These are phyloP conservation scores for Ochotona curzoniae DNA, from an alignment of 2,113 vertebrate species.

Conservation along the genomic window DNA sequence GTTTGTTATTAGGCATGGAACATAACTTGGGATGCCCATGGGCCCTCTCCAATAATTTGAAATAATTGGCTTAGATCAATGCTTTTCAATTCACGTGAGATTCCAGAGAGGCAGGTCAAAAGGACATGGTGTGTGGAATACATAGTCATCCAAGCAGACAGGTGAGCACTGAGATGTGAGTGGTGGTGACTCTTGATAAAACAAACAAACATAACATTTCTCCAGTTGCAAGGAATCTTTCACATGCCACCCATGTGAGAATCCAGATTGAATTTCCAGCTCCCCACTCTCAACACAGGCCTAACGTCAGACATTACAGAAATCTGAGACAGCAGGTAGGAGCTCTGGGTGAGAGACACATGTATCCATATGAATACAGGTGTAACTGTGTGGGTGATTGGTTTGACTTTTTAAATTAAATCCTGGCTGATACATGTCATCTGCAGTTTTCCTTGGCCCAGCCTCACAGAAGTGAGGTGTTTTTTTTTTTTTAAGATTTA, in stretches of 20 bases:
- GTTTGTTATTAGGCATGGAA: too few relatives aligned
- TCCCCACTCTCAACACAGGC: too few relatives aligned
- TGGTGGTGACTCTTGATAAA: not conserved
- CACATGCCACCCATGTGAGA: too few relatives aligned
- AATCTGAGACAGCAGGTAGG: too few relatives aligned
- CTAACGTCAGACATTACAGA: too few relatives aligned
- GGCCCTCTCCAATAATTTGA: not conserved
- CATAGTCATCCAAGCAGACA: not conserved
- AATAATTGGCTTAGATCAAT: not conserved
- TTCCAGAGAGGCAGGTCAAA: not conserved
- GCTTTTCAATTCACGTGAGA: conserved; percentile 25
- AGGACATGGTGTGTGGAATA: not conserved
- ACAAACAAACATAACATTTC: not conserved
- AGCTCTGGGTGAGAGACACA: not conserved
- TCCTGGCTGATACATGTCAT: not conserved
- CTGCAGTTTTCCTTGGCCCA: not conserved
- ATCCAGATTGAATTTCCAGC: too few relatives aligned
- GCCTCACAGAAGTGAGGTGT: not conserved
- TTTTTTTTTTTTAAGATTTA: too few relatives aligned
- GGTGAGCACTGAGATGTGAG: not conserved
- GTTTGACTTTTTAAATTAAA: not conserved
- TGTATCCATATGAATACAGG: not conserved
- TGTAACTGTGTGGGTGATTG: not conserved
- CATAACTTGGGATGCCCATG: too few relatives aligned
- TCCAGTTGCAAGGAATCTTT: not conserved